A percentile compares a stretch with the other conserved stretches of the same genome.
These are phyloP conservation scores for Caenorhabditis drosophilae DNA, from an alignment of 2,888 invertebrate genomes.

Conservation along the genomic window DNA sequence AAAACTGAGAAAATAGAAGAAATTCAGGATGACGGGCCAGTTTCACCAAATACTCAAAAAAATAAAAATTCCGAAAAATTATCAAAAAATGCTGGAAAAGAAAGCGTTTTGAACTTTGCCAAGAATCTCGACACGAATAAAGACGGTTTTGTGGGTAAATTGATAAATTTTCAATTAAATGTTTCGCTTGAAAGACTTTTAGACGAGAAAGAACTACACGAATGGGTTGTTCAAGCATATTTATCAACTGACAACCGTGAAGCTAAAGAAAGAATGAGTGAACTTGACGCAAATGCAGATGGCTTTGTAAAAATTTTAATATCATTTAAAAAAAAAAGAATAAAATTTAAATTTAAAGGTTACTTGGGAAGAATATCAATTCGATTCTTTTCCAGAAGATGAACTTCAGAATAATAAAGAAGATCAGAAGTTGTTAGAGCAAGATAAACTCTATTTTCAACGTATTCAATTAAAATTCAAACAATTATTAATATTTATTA, in stretches of 20 bases:
- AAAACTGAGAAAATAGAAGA: too few species aligned
- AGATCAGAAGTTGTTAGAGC: conserved; percentile 72
- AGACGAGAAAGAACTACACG: conserved; percentile 77
- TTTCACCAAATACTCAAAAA: conserved; percentile 76
- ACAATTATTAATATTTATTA: too few species aligned
- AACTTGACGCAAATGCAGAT: conserved; percentile 76
- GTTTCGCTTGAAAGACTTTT: conserved; percentile 1
- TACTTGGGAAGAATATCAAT: conserved; percentile 88
- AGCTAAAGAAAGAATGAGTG: conserved; percentile 70
- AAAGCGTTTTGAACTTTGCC: conserved; percentile 70
- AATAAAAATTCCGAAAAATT: conserved; percentile 73
- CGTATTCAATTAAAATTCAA: too few species aligned
- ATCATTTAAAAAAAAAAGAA: too few species aligned
- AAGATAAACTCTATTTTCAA: too few species aligned
- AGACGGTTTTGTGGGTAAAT: conserved; percentile 80
- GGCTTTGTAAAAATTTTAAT: conserved; percentile 37
- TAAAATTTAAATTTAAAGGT: conserved; percentile 75
- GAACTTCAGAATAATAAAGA: conserved; percentile 71
- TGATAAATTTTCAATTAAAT: neutral
- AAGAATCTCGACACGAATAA: conserved; percentile 86
- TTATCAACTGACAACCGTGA: conserved; percentile 73
- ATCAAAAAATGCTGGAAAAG: conserved; percentile 75
- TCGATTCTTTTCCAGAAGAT: conserved; percentile 78
- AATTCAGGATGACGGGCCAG: conserved; percentile 16
- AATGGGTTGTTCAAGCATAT: conserved; percentile 92